These are phyloP conservation scores for Drosophila nr. fundita DNA, from an alignment of 2,888 invertebrate species.

Conservation along the genomic window DNA sequence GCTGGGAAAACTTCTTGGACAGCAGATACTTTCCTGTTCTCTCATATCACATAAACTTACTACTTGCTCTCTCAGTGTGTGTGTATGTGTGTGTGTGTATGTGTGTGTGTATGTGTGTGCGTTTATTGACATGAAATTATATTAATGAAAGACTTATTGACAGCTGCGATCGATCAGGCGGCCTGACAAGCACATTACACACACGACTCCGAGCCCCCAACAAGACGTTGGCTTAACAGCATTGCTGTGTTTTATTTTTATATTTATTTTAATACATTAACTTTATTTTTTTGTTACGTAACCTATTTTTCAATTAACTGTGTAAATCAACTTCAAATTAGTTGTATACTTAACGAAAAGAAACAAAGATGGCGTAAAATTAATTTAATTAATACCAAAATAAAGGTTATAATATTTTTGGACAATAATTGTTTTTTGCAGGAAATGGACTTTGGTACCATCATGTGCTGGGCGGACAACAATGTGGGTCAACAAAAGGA, in stretches of 20 bases:
- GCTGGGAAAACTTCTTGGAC: conserved; percentile 44
- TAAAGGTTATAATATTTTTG: conserved; percentile 5
- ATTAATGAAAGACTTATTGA: conserved; percentile 82
- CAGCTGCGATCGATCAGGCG: conserved; percentile 82
- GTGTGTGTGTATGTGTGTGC: conserved; percentile 21
- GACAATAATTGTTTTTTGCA: conserved; percentile 48
- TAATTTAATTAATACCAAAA: conserved; percentile 9
- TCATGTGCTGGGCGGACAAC: conserved; percentile 91
- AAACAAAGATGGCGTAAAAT: conserved; percentile 5
- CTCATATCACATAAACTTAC: neutral
- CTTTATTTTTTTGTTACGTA: conserved; percentile 35
- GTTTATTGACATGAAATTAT: conserved; percentile 75
- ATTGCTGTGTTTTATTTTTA: conserved; percentile 36
- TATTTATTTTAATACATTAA: conserved; percentile 63
- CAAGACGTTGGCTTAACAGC: conserved; percentile 35
- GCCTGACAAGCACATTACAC: conserved; percentile 55
- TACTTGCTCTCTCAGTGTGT: neutral
- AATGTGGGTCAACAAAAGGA: conserved; percentile 89
- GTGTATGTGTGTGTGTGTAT: neutral
- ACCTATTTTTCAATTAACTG: conserved; percentile 17
- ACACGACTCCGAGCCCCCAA: conserved; percentile 32
- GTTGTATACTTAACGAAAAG: conserved; percentile 21
- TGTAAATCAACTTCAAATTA: conserved; percentile 3
- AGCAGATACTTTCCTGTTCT: conserved; percentile 3
- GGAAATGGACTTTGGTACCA: conserved; percentile 92